Conservation (phyloP, 2,888 invertebrate species). For the Drosophila niveifrons region DNA sequence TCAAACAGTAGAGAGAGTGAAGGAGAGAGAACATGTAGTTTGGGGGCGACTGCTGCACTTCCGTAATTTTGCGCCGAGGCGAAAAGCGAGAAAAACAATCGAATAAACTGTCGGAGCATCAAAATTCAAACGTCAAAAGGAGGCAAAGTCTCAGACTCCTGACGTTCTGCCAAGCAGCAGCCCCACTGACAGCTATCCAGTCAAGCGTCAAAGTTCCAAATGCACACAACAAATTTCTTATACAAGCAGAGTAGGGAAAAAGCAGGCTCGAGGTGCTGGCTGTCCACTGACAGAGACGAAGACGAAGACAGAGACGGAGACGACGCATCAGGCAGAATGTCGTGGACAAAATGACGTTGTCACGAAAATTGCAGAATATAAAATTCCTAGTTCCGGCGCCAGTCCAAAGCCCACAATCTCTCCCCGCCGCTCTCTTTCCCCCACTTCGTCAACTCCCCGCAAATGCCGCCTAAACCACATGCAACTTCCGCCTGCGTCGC, state of each 20-base stretch:
- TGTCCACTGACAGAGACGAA: conserved; percentile 54
- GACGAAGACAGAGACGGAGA: conserved; percentile 51
- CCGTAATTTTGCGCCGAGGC: conserved; percentile 74
- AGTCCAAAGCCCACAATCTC: conserved; percentile 27
- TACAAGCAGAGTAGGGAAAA: conserved; percentile 39
- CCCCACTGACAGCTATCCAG: conserved; percentile 82
- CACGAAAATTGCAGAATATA: conserved; percentile 83
- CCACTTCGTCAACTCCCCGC: conserved; percentile 31
- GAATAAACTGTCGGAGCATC: conserved; percentile 82
- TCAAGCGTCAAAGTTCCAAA: conserved; percentile 84
- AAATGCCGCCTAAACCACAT: conserved; percentile 67
- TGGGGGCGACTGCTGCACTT: conserved; percentile 69
- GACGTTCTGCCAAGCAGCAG: conserved; percentile 21
- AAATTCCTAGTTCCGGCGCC: conserved; percentile 79
- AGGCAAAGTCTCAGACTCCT: conserved; percentile 40
- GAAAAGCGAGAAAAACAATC: conserved; percentile 82
- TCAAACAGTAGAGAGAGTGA: not conserved
- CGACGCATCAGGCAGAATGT: conserved; percentile 80
- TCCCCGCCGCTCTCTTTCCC: no score
- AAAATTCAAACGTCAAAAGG: conserved; percentile 83
- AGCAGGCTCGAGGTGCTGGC: conserved; percentile 29
- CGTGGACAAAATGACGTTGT: conserved; percentile 84
- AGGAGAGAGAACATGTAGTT: not conserved
- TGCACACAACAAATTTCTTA: conserved; percentile 83
- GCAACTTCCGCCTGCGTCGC: conserved; percentile 53